Conservation (phyloP, 2,113 vertebrate genomes). For the Cricetomys ansorgei region DNA sequence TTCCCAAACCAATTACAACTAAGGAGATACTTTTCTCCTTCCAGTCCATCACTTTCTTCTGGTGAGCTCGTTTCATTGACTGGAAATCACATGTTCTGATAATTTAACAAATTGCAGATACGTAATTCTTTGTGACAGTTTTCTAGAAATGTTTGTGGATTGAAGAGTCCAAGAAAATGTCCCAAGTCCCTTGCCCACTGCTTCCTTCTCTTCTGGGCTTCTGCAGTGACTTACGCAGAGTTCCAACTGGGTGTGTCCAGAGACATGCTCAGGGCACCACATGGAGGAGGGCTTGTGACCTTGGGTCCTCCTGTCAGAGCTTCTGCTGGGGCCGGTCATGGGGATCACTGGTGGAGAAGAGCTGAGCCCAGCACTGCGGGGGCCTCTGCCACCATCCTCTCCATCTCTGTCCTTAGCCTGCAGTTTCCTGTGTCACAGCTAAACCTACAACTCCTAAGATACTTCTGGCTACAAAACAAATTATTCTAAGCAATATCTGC, state of each 20-base stretch:
- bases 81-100: background rate
- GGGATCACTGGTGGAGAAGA: background rate
- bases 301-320: background rate
- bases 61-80: background rate
- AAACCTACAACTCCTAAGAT: background rate
- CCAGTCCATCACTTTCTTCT: background rate
- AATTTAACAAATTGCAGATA: background rate
- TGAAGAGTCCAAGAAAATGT: too few species aligned
- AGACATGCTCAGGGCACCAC: background rate
- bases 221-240: accelerated
- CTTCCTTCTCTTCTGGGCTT: background rate
- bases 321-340: too few species aligned
- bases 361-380: background rate
- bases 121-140: background rate
- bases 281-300: accelerated
- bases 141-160: background rate
- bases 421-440: background rate
- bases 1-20: conserved; percentile 1
- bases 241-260: accelerated
- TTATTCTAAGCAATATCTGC: background rate
- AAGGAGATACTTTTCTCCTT: conserved; percentile 13
- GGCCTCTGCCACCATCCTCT: background rate
- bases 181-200: too few species aligned
- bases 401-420: background rate
- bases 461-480: background rate